phyloP scores from a whole-genome alignment of 2,113 vertebrate genomes.

The Epinephelus cyanopodus region DNA sequence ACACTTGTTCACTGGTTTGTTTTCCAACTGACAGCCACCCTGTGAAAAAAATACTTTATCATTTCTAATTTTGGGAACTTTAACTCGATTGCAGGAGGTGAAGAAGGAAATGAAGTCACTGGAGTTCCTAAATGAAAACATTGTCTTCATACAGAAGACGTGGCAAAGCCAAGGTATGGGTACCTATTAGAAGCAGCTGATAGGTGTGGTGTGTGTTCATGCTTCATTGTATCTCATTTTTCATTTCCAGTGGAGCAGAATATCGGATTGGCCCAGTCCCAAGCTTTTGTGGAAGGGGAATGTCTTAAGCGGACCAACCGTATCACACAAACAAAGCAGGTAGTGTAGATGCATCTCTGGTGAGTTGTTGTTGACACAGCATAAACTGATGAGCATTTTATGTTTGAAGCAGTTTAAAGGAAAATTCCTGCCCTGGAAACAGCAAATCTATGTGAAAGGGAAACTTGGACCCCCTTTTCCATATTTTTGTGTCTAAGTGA shows the following conservation, averaged over 20 bases:
- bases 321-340: slow-evolving; percentile 81
- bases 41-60: not conserved
- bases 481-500: no score
- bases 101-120: slow-evolving; percentile 90
- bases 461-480: no score
- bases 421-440: no score
- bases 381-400: not conserved
- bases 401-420: no score
- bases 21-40: not conserved
- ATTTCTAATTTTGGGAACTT: not conserved
- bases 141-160: slow-evolving; percentile 89
- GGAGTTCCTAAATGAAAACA: slow-evolving; percentile 90
- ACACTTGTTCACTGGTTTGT: not conserved
- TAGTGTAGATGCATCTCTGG: slow-evolving; percentile 1
- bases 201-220: not conserved
- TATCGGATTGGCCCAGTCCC: slow-evolving; percentile 71
- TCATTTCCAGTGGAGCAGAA: slow-evolving; percentile 83
- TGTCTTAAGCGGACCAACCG: slow-evolving; percentile 81
- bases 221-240: not conserved
- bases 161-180: slow-evolving; percentile 85
- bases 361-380: not conserved
- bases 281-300: slow-evolving; percentile 84
- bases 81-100: slow-evolving; percentile 80
- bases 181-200: not conserved
- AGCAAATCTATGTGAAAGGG: no score